Evolutionary conservation across 2,888 invertebrate species (phyloP), one percentile per base, ranked within the genome.

Genomic region (Diploptera punctata): DNA sequence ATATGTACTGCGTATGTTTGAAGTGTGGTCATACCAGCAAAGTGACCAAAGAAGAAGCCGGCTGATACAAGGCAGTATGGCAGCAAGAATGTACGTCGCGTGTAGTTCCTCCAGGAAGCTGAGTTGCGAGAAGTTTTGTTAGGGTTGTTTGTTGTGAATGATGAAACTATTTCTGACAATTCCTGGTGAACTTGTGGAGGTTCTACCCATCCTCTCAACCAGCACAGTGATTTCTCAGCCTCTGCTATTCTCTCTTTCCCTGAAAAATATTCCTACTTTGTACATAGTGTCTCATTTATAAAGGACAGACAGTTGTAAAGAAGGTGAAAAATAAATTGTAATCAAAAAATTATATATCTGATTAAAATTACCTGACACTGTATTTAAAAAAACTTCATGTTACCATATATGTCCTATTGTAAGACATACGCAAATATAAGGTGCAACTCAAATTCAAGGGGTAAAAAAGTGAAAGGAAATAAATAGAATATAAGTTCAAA

Each of bases 1-100:
- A 73, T 69, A 21, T 76, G 77, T 71, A 79, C 80, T 21, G 79
- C 78, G 72, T 77, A 78, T 1, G 79, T 80, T 83, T 89, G 89
- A 26, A 94, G 82, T 0, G 92, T 89, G 0, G 90, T 89, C 84
- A 91, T 90, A 0, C 94, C 94, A 43, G 91, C 91, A 78, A 93
- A 93, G 78, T 92, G 89, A 0, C 90, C 89, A 16, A 93, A 85
- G 78, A 93, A 91, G 81, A 93, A 94, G 19, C 87, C 84, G 49
- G 88, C 86, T 13, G 87, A 83, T 0, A 93, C 89, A 24, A 94
- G 81, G 2, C 87, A 80, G 78, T 89, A 93, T 0, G 93, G 93
- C 60, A 86, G 80, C n/a, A 90, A 79, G 79, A 93, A 93, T 33
- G 88, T 89, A 65, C 85, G 75, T 3, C 70, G 70, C 3, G 74